These are phyloP conservation scores for Anas acuta DNA, from an alignment of 2,797 vertebrate species.

Conservation along the genomic window DNA sequence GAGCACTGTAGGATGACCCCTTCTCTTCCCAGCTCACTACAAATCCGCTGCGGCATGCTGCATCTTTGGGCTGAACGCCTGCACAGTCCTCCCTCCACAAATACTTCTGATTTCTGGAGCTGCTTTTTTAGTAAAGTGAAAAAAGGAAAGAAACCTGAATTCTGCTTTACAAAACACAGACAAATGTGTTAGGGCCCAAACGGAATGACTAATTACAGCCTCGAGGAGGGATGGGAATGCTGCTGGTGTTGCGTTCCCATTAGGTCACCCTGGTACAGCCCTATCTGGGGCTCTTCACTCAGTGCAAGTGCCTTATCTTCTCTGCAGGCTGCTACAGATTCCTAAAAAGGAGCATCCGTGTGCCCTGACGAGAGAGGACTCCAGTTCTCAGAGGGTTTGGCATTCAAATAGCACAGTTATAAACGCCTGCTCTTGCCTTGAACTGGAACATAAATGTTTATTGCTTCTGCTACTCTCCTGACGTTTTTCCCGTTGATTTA, in stretches of 20 bases:
- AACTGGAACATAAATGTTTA: constrained; percentile 45
- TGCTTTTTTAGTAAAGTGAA: neutral
- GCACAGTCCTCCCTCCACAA: neutral
- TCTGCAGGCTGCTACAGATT: neutral
- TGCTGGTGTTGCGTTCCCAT: neutral
- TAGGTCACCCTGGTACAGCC: neutral
- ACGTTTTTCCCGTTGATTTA: neutral
- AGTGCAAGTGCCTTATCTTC: neutral
- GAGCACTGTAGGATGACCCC: neutral
- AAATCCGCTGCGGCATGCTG: neutral
- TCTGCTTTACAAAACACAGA: neutral
- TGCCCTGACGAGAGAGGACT: neutral
- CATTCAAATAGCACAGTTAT: neutral
- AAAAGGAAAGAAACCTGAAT: neutral
- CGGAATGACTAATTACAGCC: neutral
- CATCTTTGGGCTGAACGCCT: neutral
- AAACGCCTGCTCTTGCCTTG: neutral
- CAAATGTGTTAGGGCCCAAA: neutral
- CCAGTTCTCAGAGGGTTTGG: neutral
- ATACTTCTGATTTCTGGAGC: neutral
- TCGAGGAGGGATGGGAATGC: neutral
- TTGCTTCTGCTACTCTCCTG: neutral
- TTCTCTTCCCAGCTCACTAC: neutral
- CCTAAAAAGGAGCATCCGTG: constrained; percentile 1
- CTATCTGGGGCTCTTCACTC: neutral